These are phyloP conservation scores for Leucoma salicis DNA, from an alignment of 2,888 invertebrate species.

Conservation along the genomic window DNA sequence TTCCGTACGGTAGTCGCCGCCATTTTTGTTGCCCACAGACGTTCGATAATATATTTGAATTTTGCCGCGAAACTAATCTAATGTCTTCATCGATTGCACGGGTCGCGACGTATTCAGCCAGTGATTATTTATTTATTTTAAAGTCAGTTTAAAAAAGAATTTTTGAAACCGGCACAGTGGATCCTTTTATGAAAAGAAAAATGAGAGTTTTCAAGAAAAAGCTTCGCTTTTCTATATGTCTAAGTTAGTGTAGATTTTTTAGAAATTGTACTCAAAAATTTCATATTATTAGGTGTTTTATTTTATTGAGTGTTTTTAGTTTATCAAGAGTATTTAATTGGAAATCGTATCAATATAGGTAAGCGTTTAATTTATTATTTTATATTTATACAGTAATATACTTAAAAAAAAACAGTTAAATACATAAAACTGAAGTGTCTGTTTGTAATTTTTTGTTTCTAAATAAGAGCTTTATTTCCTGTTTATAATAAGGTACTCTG, in stretches of 20 bases:
- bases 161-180: slow-evolving; percentile 51
- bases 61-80: slow-evolving; percentile 56
- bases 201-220: slow-evolving; percentile 80
- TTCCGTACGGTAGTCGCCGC: slow-evolving; percentile 57
- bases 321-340: no score
- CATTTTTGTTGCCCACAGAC: slow-evolving; percentile 52
- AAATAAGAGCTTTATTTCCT: no score
- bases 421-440: no score
- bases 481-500: no score
- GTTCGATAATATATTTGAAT: slow-evolving; percentile 56
- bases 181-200: slow-evolving; percentile 71
- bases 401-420: no score
- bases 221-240: slow-evolving; percentile 71
- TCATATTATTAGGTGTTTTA: slow-evolving; percentile 18
- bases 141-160: slow-evolving; percentile 23
- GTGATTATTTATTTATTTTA: slow-evolving; percentile 28
- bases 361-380: no score
- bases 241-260: slow-evolving; percentile 38
- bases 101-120: slow-evolving; percentile 37
- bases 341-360: no score
- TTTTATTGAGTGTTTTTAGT: no score
- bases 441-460: no score
- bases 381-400: no score
- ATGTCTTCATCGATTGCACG: slow-evolving; percentile 50
- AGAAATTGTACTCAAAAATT: slow-evolving; percentile 16